Evolutionary conservation across 2,888 invertebrate genomes (phyloP), one percentile per base, ranked within the genome.

Genomic region (Pristionchus fissidentatus): DNA sequence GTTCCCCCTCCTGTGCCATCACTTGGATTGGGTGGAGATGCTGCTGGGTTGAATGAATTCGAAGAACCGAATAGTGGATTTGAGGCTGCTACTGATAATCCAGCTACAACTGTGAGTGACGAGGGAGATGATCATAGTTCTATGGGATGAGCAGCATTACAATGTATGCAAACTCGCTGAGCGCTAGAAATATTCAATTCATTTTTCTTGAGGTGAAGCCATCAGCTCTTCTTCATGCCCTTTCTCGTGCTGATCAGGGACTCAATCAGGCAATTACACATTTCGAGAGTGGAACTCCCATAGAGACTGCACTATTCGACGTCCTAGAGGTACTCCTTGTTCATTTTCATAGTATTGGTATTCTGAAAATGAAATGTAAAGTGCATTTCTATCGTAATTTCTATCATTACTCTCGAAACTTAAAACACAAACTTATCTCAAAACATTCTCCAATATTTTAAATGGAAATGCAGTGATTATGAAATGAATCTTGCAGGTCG

Each of bases 211-310:
- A 86, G 86, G 84, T 89, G 22, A 88, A 88, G 46, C 92, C 92
- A 35, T 92, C 92, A 2, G 91, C 92, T 7, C 86, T 92, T 81
- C 85, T 92, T 49, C 88, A 87, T 83, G 90, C 91, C 5, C 85
- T 92, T 84, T 90, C 88, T 80, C 89, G 87, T 79, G 92, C 92
- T 13, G 92, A 92, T 84, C 85, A 88, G 52, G 91, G 91, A 66
- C 91, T 92, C 87, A 92, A 92, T 84, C 92, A 92, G 84, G 91
- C 90, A 15, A 90, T 92, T 83, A 89, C 85, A 52, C 91, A 92
- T 83, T 92, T 92, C 84, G 91, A 92, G 82, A 86, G 87, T 32
- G 92, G 92, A 85, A 90, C 92, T 26, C 92, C 92, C 29, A 86
- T 91, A 22, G 92, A 92, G 79, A 85, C 92, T 10, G 91, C 91